Conservation (phyloP, 2,113 vertebrate genomes). For the Promerops cafer region DNA sequence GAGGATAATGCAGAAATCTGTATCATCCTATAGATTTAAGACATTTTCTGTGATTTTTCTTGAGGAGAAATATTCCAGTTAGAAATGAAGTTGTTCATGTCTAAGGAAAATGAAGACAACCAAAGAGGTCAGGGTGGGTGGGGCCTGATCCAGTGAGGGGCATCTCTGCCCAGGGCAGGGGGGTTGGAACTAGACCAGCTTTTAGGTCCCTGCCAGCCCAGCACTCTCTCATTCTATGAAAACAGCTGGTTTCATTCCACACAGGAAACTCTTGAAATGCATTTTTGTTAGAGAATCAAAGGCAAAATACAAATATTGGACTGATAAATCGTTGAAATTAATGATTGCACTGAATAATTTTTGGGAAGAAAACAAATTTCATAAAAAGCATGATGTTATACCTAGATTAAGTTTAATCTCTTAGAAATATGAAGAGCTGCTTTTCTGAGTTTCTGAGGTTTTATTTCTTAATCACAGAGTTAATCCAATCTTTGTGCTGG, state of each 20-base stretch:
- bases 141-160: neutral
- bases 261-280: neutral
- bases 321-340: neutral
- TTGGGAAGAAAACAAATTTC: neutral
- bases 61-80: neutral
- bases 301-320: neutral
- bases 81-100: neutral
- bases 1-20: neutral
- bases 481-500: neutral
- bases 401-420: neutral
- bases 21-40: neutral
- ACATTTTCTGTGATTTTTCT: neutral
- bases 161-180: neutral
- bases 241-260: neutral
- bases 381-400: neutral
- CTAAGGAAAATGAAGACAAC: neutral
- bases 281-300: neutral
- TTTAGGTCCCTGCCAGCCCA: neutral
- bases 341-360: neutral
- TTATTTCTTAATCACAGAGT: neutral
- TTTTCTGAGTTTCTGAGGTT: neutral
- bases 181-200: neutral
- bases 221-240: neutral
- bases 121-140: neutral
- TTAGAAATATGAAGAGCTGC: neutral